phyloP scores from a whole-genome alignment of 1,140 invertebrate species.

The Tetramorium simillimum region DNA sequence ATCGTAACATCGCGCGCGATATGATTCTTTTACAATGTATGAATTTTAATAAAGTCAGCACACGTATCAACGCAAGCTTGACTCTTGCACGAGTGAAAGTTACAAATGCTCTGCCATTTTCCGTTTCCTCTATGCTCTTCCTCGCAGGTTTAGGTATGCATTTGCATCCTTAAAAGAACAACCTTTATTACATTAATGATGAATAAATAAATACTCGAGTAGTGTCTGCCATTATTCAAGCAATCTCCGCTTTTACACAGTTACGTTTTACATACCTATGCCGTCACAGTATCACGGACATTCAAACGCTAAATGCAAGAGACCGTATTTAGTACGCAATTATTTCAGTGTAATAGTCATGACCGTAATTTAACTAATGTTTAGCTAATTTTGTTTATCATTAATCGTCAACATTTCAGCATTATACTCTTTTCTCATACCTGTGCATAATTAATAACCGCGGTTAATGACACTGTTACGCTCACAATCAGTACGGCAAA shows the following conservation, averaged over 20 bases:
- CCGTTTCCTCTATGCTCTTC: not conserved
- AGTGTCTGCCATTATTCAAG: slow-evolving; percentile 31
- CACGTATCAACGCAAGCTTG: not conserved
- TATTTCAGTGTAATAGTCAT: slow-evolving; percentile 13
- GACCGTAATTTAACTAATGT: slow-evolving; percentile 25
- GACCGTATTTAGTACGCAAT: slow-evolving; percentile 27
- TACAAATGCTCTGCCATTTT: not conserved
- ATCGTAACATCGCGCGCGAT: slow-evolving; percentile 52
- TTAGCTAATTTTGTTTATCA: slow-evolving; percentile 33
- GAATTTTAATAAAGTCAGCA: slow-evolving; percentile 3
- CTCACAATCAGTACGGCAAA: not conserved
- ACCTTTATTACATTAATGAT: not conserved
- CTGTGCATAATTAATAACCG: slow-evolving; percentile 26
- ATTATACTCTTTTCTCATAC: slow-evolving; percentile 36
- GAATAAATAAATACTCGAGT: not conserved
- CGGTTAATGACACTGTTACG: not conserved
- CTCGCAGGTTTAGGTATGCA: not conserved
- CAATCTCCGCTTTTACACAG: slow-evolving; percentile 59
- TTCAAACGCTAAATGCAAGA: slow-evolving; percentile 13
- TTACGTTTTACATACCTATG: not conserved
- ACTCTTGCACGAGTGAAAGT: not conserved
- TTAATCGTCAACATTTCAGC: slow-evolving; percentile 25
- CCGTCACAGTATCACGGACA: not conserved
- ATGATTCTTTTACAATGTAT: not conserved
- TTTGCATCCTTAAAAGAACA: not conserved